phyloP scores from a whole-genome alignment of 92 coral and sea anemone genomes.

The Blastomussa wellsi region DNA sequence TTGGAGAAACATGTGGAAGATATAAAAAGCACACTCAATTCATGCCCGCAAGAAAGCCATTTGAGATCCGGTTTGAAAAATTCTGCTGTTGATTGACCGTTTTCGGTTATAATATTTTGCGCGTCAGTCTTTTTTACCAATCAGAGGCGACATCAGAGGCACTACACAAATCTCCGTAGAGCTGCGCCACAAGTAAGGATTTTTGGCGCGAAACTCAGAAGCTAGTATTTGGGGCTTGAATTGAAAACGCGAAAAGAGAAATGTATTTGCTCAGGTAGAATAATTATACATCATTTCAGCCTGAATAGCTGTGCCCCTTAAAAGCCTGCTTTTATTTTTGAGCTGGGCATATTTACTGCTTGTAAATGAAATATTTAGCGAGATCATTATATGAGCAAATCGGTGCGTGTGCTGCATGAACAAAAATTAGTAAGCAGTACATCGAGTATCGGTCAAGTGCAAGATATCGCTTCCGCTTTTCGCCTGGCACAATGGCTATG shows the following conservation, averaged over 20 bases:
- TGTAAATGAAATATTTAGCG: conserved; percentile 1
- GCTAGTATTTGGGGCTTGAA: background rate
- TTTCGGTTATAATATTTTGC: background rate
- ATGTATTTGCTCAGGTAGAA: background rate
- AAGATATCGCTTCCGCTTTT: background rate
- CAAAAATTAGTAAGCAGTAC: background rate
- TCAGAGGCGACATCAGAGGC: background rate
- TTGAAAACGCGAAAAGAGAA: background rate
- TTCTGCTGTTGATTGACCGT: background rate
- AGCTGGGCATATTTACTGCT: background rate
- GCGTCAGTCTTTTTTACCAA: background rate
- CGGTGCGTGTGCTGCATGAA: background rate
- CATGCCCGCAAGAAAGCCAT: background rate
- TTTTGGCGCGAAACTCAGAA: background rate
- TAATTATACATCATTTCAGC: background rate
- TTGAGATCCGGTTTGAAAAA: background rate
- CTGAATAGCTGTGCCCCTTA: background rate
- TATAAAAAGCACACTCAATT: background rate
- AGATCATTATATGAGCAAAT: background rate
- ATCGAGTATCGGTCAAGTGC: background rate
- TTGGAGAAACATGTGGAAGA: background rate
- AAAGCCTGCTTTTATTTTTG: conserved; percentile 4
- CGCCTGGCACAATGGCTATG: background rate
- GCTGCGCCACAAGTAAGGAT: background rate
- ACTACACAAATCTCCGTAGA: background rate